Percentiles rank a stretch among this genome's conserved stretches.
Conservation (phyloP, 2,113 vertebrate species). For the Theropithecus gelada region DNA sequence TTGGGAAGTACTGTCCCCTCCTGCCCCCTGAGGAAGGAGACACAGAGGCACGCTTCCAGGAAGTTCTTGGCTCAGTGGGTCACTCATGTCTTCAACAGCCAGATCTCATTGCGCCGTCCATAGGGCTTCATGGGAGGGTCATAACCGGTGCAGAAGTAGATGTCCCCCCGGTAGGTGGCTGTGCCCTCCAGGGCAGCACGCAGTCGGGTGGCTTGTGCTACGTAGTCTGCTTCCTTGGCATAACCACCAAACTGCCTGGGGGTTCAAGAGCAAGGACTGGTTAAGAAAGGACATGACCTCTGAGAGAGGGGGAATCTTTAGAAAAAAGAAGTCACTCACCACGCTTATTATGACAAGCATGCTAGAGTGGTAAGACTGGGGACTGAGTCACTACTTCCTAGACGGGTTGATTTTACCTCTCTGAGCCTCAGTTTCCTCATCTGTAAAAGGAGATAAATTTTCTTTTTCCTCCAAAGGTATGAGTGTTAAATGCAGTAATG, state of each 20-base stretch:
- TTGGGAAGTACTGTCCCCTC: neutral
- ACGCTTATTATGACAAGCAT: neutral
- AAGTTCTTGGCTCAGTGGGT: fast-evolving
- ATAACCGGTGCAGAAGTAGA: constrained; percentile 92
- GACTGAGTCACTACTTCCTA: neutral
- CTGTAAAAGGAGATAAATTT: neutral
- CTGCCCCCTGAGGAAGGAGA: neutral
- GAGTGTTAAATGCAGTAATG: neutral
- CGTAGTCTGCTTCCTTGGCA: constrained; percentile 90
- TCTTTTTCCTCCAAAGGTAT: neutral
- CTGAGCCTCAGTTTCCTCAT: neutral
- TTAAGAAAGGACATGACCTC: neutral
- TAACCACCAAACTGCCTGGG: constrained; percentile 94
- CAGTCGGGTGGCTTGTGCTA: constrained; percentile 88
- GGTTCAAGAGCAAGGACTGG: neutral
- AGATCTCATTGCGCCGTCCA: constrained; percentile 93
- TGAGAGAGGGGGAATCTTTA: fast-evolving
- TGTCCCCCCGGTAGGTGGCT: constrained; percentile 86
- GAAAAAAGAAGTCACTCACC: neutral
- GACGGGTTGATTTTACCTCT: neutral
- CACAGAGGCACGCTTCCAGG: neutral
- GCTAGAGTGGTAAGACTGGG: fast-evolving
- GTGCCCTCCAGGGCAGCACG: constrained; percentile 88
- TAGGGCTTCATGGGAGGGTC: constrained; percentile 94
- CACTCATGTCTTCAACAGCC: constrained; percentile 90